Percentiles rank a stretch among this genome's conserved stretches.
These are phyloP conservation scores for Vidua chalybeata DNA, from an alignment of 2,113 vertebrate genomes.

Conservation along the genomic window DNA sequence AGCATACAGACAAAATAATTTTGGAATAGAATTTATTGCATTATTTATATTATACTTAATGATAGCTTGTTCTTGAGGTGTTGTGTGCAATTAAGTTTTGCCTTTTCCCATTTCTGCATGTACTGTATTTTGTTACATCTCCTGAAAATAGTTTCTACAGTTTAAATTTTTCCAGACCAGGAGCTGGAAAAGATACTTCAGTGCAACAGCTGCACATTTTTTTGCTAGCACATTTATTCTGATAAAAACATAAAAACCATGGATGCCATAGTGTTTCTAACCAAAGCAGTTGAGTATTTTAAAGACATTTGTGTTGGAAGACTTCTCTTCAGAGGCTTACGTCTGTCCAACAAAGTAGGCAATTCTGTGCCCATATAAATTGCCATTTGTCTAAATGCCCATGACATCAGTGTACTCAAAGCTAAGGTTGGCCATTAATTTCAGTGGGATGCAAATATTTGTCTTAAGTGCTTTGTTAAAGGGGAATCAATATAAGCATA, in stretches of 20 bases:
- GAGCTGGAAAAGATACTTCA: not conserved
- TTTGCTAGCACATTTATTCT: not conserved
- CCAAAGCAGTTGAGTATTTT: not conserved
- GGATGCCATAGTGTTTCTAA: not conserved
- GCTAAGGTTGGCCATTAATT: not conserved
- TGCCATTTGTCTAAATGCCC: conserved; percentile 31
- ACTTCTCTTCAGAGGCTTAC: not conserved
- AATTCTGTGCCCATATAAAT: not conserved
- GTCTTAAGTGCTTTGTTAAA: conserved; percentile 25
- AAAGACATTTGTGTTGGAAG: not conserved
- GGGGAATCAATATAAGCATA: conserved; percentile 11
- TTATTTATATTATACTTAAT: not conserved
- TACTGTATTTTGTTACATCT: not conserved
- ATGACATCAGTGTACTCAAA: not conserved
- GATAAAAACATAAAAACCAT: not conserved
- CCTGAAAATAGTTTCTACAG: not conserved
- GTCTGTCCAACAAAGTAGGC: not conserved
- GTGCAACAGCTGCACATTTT: not conserved
- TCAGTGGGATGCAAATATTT: not conserved
- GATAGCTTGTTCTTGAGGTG: not conserved
- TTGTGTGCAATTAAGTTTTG: not conserved
- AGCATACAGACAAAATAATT: not conserved
- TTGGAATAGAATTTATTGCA: not conserved
- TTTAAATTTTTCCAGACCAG: not conserved
- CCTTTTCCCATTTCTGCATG: not conserved